phyloP scores from a whole-genome alignment of 2,113 vertebrate species.

The Rhadina sibilatrix region DNA sequence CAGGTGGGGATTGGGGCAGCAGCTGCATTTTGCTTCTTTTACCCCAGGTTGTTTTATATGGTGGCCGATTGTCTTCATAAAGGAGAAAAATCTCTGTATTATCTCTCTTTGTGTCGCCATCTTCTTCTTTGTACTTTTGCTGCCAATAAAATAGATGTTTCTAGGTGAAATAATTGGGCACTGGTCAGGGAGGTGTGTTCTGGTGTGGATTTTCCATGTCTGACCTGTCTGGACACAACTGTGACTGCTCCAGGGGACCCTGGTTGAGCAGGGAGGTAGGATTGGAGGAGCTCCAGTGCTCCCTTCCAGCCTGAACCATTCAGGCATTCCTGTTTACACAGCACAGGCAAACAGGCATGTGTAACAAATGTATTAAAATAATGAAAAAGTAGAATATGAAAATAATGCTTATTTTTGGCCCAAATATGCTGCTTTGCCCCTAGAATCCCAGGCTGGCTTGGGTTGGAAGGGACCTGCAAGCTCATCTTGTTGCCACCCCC shows the following conservation, averaged over 20 bases:
- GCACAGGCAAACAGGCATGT: background rate
- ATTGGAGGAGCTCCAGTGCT: background rate
- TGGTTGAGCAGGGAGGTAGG: background rate
- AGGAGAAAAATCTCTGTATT: background rate
- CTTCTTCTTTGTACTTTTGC: background rate
- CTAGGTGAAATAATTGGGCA: background rate
- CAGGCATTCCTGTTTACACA: background rate
- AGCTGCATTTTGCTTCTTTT: background rate
- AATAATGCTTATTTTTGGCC: background rate
- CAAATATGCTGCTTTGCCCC: background rate
- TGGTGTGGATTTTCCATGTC: background rate
- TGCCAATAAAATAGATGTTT: background rate
- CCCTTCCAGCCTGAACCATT: background rate
- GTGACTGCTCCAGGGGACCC: background rate
- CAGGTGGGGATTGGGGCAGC: background rate
- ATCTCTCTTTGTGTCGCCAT: rapidly evolving
- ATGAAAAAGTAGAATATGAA: background rate
- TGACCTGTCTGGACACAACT: background rate
- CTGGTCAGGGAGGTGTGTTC: background rate
- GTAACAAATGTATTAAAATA: background rate
- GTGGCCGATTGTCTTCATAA: background rate
- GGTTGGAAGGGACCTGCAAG: background rate
- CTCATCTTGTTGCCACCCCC: background rate
- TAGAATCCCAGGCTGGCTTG: background rate
- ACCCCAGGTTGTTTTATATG: rapidly evolving